phyloP scores from a whole-genome alignment of 2,113 vertebrate species.

The Electrona antarctica region DNA sequence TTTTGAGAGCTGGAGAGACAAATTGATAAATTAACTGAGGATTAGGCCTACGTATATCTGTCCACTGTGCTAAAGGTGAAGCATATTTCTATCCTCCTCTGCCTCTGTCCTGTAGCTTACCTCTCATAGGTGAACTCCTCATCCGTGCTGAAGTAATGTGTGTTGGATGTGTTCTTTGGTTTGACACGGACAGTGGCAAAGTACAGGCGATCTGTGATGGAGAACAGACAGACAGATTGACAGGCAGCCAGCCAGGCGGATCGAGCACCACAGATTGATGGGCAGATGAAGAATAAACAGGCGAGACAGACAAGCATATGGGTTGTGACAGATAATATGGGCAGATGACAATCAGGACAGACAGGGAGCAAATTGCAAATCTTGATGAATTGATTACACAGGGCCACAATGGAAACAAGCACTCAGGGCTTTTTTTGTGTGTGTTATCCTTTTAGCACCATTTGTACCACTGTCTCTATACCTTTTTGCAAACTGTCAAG shows the following conservation, averaged over 20 bases:
- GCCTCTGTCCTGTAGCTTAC: conserved; percentile 73
- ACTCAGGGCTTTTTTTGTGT: too few species aligned
- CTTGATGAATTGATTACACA: too few species aligned
- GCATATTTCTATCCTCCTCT: too few species aligned
- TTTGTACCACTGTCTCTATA: too few species aligned
- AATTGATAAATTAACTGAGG: too few species aligned
- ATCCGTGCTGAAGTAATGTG: conserved; percentile 91
- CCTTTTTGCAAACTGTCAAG: too few species aligned
- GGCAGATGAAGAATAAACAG: not conserved
- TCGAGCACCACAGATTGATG: not conserved
- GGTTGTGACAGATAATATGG: not conserved
- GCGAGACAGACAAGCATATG: not conserved
- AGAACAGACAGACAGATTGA: conserved; percentile 3
- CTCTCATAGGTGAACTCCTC: conserved; percentile 94
- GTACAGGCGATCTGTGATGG: conserved; percentile 88
- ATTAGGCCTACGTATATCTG: too few species aligned
- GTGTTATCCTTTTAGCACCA: too few species aligned
- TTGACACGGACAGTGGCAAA: conserved; percentile 89
- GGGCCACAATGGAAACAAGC: too few species aligned
- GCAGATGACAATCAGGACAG: not conserved
- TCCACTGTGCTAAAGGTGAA: too few species aligned
- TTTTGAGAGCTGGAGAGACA: too few species aligned
- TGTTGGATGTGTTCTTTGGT: conserved; percentile 88
- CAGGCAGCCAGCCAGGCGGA: not conserved
- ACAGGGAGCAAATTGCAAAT: not conserved